Evolutionary conservation across 2,113 vertebrate genomes (phyloP).

Genomic region (Ailurus styani): DNA sequence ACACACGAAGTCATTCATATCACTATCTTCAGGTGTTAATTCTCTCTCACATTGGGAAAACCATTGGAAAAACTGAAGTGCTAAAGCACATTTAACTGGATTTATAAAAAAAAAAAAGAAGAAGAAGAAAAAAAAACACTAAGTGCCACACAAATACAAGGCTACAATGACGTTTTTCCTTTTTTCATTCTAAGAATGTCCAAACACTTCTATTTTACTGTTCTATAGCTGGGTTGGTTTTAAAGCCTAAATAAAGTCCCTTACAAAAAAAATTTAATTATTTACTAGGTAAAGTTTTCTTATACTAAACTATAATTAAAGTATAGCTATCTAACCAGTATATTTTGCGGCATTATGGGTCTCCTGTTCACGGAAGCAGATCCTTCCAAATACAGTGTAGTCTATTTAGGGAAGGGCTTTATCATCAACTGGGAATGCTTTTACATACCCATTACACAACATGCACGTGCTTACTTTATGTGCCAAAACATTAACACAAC

Average conservation of each 20-base stretch:
- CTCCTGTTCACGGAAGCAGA: slow-evolving; percentile 48
- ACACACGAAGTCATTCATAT: background rate
- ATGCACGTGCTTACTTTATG: background rate
- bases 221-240: background rate
- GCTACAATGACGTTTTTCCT: background rate
- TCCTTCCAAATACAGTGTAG: slow-evolving; percentile 45
- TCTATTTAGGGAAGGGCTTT: slow-evolving; percentile 48
- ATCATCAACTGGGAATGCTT: slow-evolving; percentile 54
- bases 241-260: background rate
- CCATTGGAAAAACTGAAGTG: background rate
- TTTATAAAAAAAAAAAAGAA: background rate
- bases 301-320: slow-evolving; percentile 62
- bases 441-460: background rate
- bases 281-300: slow-evolving; percentile 67
- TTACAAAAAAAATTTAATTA: background rate
- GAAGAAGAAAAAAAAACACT: background rate
- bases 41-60: background rate
- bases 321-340: slow-evolving; percentile 49
- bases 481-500: background rate
- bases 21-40: background rate
- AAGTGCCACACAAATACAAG: background rate
- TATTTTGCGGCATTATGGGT: slow-evolving; percentile 61
- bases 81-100: background rate
- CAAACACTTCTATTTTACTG: background rate
- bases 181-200: background rate